phyloP scores from a whole-genome alignment of 2,797 vertebrate genomes.

The Sardinella longiceps region DNA sequence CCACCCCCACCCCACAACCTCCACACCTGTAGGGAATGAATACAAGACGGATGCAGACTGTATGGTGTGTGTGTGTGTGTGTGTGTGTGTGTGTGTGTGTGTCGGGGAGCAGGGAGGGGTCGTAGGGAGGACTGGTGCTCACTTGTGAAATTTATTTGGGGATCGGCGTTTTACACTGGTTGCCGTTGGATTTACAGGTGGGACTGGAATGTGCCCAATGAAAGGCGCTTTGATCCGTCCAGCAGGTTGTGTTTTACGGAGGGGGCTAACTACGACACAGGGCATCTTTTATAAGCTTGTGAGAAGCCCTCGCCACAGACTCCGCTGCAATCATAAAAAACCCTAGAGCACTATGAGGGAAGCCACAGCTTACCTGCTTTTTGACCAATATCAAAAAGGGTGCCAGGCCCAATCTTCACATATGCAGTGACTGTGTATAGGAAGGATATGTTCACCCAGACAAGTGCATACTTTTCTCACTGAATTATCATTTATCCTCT shows the following conservation, averaged over 20 bases:
- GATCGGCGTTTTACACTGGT: slow-evolving; percentile 70
- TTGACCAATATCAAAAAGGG: neutral
- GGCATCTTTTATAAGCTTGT: slow-evolving; percentile 70
- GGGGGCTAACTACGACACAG: slow-evolving; percentile 56
- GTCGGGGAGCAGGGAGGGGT: slow-evolving; percentile 28
- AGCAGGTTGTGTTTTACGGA: slow-evolving; percentile 69
- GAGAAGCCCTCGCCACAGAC: slow-evolving; percentile 61
- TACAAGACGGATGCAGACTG: slow-evolving; percentile 24
- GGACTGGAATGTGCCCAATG: slow-evolving; percentile 73
- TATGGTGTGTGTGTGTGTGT: neutral
- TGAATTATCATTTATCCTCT: neutral
- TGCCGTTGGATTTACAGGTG: slow-evolving; percentile 75
- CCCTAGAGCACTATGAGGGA: slow-evolving; percentile 62
- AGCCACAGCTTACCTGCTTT: slow-evolving; percentile 40
- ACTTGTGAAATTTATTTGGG: slow-evolving; percentile 75
- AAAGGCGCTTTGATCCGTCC: slow-evolving; percentile 72
- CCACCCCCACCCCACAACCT: neutral
- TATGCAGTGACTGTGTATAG: neutral
- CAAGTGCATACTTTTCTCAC: neutral
- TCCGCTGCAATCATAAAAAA: slow-evolving; percentile 66
- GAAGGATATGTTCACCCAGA: neutral
- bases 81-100: slow-evolving; percentile 19
- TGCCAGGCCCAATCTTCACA: neutral
- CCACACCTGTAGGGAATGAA: slow-evolving; percentile 54
- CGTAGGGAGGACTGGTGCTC: slow-evolving; percentile 46